Conservation (phyloP, 2,888 invertebrate genomes). For the Baccha elongata region DNA sequence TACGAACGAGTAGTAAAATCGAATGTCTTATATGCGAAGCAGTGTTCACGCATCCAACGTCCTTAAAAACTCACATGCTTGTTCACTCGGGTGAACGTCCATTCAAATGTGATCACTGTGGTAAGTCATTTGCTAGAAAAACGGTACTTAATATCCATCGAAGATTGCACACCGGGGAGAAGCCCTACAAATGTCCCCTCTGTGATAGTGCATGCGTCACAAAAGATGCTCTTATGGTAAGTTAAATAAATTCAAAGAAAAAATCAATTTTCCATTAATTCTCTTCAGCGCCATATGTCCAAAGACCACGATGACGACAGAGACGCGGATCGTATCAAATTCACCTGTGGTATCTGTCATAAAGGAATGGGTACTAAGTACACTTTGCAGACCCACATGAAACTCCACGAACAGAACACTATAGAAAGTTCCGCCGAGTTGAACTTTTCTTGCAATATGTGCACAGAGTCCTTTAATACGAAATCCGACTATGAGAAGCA, state of each 20-base stretch:
- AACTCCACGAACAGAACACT: slow-evolving; percentile 60
- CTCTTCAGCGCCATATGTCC: slow-evolving; percentile 66
- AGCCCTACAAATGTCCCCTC: slow-evolving; percentile 70
- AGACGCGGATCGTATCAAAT: slow-evolving; percentile 68
- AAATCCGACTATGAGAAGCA: slow-evolving; percentile 62
- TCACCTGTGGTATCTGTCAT: slow-evolving; percentile 65
- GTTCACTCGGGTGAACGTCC: slow-evolving; percentile 73
- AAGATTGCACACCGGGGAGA: slow-evolving; percentile 70
- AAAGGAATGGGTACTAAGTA: slow-evolving; percentile 65
- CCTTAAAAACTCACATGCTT: slow-evolving; percentile 71
- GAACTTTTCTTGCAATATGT: slow-evolving; percentile 67
- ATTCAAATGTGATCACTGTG: slow-evolving; percentile 71
- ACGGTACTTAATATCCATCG: slow-evolving; percentile 71
- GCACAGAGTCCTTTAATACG: slow-evolving; percentile 47
- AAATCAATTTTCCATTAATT: not conserved
- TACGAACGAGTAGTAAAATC: slow-evolving; percentile 58
- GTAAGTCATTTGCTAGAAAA: slow-evolving; percentile 69
- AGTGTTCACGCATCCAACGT: slow-evolving; percentile 64
- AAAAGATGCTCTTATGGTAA: slow-evolving; percentile 68
- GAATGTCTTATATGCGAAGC: slow-evolving; percentile 70
- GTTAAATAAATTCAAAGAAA: not conserved
- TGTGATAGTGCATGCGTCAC: slow-evolving; percentile 68
- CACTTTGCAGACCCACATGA: slow-evolving; percentile 67
- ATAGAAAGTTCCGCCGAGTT: slow-evolving; percentile 28
- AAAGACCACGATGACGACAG: slow-evolving; percentile 68